Evolutionary conservation across 2,888 invertebrate genomes (phyloP).

Genomic region (Rhimphoctona megacephalus): DNA sequence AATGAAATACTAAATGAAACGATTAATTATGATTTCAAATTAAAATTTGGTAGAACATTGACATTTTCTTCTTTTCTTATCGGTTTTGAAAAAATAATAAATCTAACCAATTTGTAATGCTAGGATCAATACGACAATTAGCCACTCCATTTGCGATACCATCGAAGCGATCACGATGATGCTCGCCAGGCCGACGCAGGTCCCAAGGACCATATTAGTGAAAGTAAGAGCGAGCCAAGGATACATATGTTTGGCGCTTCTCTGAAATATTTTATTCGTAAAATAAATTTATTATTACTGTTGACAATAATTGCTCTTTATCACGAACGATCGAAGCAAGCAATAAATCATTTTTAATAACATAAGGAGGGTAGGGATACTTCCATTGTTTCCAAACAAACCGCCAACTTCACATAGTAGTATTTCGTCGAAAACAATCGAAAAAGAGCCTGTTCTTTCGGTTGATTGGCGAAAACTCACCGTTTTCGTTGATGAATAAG

Average conservation of each 20-base stretch:
- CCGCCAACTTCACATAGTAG: too few species aligned
- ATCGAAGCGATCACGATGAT: not conserved
- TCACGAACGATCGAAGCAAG: not conserved
- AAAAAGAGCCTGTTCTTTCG: too few species aligned
- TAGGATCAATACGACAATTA: not conserved
- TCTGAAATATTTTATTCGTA: constrained; percentile 33
- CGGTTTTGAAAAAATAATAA: not conserved
- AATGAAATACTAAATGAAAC: not conserved
- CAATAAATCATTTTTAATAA: too few species aligned
- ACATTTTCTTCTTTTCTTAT: not conserved
- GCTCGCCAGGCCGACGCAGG: not conserved
- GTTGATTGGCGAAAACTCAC: too few species aligned
- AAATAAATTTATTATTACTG: too few species aligned
- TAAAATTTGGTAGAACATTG: not conserved
- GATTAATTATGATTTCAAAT: not conserved
- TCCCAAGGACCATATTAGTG: not conserved
- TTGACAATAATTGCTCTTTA: too few species aligned
- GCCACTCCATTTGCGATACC: not conserved
- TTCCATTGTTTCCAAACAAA: too few species aligned
- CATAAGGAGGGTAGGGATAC: too few species aligned
- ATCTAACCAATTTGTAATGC: not conserved
- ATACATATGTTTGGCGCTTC: constrained; percentile 13
- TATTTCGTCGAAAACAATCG: too few species aligned
- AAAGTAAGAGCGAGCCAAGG: constrained; percentile 44
- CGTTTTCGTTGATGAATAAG: too few species aligned